Conservation (phyloP, 1,140 invertebrate species). For the Phymorhynchus buccinoides region DNA sequence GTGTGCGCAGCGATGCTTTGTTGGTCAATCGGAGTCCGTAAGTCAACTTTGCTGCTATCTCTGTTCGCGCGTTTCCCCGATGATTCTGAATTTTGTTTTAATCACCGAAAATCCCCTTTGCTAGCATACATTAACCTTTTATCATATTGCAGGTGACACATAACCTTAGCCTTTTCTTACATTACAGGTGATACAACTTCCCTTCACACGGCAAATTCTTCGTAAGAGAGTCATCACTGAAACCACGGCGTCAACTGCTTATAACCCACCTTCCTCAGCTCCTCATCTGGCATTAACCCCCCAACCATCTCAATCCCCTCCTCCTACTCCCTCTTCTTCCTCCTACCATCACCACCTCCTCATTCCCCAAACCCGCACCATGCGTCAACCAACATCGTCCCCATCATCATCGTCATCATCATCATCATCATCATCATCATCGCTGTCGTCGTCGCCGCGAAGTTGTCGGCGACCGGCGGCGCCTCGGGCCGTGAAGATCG, state of each 20-base stretch:
- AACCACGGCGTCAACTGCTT: neutral
- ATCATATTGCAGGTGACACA: neutral
- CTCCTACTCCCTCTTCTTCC: neutral
- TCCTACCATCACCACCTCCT: neutral
- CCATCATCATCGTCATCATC: neutral
- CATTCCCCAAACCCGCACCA: neutral
- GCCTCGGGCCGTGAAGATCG: neutral
- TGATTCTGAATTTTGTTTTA: too few species aligned
- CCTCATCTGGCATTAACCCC: too few species aligned
- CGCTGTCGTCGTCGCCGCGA: neutral
- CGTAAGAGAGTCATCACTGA: neutral
- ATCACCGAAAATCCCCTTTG: too few species aligned
- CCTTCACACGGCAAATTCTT: too few species aligned
- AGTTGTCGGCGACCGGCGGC: neutral
- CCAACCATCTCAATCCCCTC: neutral
- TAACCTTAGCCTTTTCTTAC: too few species aligned
- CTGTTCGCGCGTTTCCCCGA: too few species aligned
- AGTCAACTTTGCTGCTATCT: neutral
- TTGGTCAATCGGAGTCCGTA: neutral
- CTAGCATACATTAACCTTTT: too few species aligned
- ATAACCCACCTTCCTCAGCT: neutral
- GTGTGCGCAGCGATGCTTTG: neutral
- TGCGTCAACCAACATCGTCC: neutral
- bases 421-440: neutral
- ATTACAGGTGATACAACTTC: too few species aligned